Evolutionary conservation across 2,113 vertebrate species (phyloP).

Genomic region (Empidonax alnorum): DNA sequence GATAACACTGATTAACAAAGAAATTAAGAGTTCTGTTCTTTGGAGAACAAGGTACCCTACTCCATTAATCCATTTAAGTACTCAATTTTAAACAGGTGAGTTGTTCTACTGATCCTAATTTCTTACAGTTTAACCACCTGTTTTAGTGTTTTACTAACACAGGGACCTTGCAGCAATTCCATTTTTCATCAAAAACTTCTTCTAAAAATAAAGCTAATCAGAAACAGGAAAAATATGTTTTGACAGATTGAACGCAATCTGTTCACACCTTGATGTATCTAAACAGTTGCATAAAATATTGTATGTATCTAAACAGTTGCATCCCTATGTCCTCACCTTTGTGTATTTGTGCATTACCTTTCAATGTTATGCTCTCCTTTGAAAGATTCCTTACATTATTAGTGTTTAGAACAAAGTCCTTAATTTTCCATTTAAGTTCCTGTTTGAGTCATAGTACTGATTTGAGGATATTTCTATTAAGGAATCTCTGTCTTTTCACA

Average conservation of each 20-base stretch:
- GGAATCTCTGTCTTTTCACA: neutral
- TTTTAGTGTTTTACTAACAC: neutral
- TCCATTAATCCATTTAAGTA: neutral
- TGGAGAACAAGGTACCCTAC: neutral
- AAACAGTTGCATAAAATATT: neutral
- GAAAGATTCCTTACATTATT: neutral
- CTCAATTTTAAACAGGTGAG: neutral
- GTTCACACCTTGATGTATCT: neutral
- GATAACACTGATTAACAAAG: conserved; percentile 18
- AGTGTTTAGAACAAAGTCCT: neutral
- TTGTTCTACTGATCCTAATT: neutral
- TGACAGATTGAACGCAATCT: conserved; percentile 23
- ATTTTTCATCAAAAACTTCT: neutral
- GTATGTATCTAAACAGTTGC: neutral
- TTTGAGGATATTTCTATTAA: neutral
- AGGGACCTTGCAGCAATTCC: neutral
- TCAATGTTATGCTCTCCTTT: neutral
- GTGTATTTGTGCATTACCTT: neutral
- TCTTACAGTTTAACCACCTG: neutral
- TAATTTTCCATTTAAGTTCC: neutral
- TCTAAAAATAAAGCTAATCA: neutral
- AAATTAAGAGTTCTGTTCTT: conserved; percentile 29
- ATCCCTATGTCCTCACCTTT: neutral
- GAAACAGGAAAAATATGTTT: neutral
- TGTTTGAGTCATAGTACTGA: neutral